Conservation (phyloP, 2,888 invertebrate species). For the Oscheius onirici region DNA sequence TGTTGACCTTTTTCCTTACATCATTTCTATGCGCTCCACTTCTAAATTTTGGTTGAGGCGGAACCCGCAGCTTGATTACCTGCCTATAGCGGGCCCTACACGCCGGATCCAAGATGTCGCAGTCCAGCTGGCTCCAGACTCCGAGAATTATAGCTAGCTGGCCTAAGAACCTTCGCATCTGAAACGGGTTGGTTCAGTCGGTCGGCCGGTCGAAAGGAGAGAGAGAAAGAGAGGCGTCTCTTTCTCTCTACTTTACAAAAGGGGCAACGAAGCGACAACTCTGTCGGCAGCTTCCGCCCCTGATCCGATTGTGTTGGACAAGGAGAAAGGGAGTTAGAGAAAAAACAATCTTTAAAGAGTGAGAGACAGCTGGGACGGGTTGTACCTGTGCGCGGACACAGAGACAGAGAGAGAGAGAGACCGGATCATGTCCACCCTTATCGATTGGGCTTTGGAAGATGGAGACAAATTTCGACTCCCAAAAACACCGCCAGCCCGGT, state of each 20-base stretch:
- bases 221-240: not conserved
- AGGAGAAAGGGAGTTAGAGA: too few relatives aligned
- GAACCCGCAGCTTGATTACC: constrained; percentile 4
- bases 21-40: constrained; percentile 39
- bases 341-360: too few relatives aligned
- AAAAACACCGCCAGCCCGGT: too few relatives aligned
- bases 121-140: constrained; percentile 51
- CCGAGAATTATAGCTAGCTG: constrained; percentile 23
- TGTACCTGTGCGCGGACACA: not conserved
- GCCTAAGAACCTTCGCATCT: constrained; percentile 35
- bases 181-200: not conserved
- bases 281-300: too few relatives aligned
- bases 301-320: too few relatives aligned
- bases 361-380: not conserved
- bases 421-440: constrained; percentile 21
- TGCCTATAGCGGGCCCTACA: constrained; percentile 58
- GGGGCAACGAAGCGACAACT: not conserved
- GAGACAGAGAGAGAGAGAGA: not conserved
- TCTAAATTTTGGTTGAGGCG: constrained; percentile 32
- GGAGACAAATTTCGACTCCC: too few relatives aligned
- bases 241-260: constrained; percentile 25
- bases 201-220: not conserved
- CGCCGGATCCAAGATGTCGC: constrained; percentile 66
- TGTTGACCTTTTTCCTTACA: constrained; percentile 43
- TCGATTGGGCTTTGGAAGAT: constrained; percentile 21